These are phyloP conservation scores for Pelodytes ibericus DNA, from an alignment of 2,797 vertebrate species.

Conservation along the genomic window DNA sequence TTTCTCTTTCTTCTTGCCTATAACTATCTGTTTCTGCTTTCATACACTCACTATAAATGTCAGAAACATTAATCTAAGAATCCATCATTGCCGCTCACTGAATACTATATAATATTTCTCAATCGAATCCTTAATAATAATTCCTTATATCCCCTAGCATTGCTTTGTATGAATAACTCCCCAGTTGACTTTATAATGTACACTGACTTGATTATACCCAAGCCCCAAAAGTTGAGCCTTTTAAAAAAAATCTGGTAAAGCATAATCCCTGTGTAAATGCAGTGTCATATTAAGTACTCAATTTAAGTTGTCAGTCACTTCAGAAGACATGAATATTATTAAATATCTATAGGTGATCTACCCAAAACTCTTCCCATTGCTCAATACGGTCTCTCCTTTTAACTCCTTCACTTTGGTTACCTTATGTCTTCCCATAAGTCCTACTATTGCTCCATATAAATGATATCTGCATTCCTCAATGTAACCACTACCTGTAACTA, in stretches of 20 bases:
- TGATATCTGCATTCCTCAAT: too few species aligned
- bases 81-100: neutral
- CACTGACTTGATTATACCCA: too few species aligned
- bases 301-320: too few species aligned
- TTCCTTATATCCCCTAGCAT: too few species aligned
- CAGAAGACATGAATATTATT: too few species aligned
- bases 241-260: too few species aligned
- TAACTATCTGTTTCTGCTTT: constrained; percentile 5
- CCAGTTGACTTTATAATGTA: too few species aligned
- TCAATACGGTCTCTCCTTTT: neutral
- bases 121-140: neutral
- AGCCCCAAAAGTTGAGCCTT: too few species aligned
- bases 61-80: neutral
- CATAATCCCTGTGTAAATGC: too few species aligned
- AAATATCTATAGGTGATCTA: too few species aligned
- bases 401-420: constrained; percentile 1
- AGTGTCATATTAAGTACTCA: too few species aligned
- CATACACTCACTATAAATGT: constrained; percentile 4
- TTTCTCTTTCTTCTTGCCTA: constrained; percentile 23
- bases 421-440: neutral
- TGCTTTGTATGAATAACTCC: too few species aligned
- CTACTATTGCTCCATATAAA: constrained; percentile 4
- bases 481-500: neutral
- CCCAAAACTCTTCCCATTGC: constrained; percentile 15
- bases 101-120: neutral